Evolutionary conservation across 1,140 invertebrate genomes (phyloP).

Genomic region (Oscheius sp.): DNA sequence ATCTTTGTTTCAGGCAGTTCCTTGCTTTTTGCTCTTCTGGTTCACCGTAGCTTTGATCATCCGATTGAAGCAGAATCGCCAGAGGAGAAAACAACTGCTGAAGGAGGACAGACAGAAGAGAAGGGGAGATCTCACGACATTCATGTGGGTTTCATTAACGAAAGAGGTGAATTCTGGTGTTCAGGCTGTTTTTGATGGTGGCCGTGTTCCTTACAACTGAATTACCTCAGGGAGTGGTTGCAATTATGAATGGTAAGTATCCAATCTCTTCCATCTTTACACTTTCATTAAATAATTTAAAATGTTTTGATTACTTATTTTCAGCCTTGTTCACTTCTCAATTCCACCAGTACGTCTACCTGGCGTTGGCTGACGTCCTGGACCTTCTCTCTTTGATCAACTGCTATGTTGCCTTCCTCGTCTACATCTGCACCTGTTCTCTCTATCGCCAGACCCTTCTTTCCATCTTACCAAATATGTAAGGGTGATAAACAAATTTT

Average conservation of each 20-base stretch:
- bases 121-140: conserved; percentile 24
- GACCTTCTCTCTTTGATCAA: conserved; percentile 39
- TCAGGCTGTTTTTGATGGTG: conserved; percentile 44
- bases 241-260: conserved; percentile 42
- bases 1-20: conserved; percentile 32
- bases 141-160: conserved; percentile 28
- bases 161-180: conserved; percentile 21
- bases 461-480: conserved; percentile 29
- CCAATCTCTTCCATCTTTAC: not conserved
- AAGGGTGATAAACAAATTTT: not conserved
- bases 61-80: conserved; percentile 34
- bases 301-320: not conserved
- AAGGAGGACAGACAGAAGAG: conserved; percentile 18
- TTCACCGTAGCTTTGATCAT: conserved; percentile 44
- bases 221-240: conserved; percentile 42
- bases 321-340: conserved; percentile 37
- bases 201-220: conserved; percentile 43
- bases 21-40: conserved; percentile 38
- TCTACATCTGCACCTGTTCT: conserved; percentile 34
- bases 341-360: conserved; percentile 34
- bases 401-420: conserved; percentile 39
- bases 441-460: conserved; percentile 36
- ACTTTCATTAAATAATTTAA: not conserved
- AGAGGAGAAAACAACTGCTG: conserved; percentile 39
- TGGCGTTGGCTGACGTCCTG: conserved; percentile 30